phyloP scores from a whole-genome alignment of 2,113 vertebrate genomes.

The Erpornis zantholeuca region DNA sequence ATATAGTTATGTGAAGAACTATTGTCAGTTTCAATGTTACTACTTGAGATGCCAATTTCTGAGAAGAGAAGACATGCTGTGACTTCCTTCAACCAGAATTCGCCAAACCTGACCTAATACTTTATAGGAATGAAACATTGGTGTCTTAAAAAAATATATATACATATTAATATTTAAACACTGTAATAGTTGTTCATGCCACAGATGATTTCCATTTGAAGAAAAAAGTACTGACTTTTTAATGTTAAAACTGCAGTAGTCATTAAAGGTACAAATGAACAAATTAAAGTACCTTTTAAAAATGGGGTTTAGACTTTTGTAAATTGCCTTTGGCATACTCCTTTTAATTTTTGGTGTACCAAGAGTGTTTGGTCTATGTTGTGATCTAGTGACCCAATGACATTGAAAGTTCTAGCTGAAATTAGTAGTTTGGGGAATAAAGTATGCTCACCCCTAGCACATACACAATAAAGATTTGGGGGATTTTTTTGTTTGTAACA shows the following conservation, averaged over 20 bases:
- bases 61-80: constrained; percentile 21
- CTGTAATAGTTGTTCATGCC: constrained; percentile 42
- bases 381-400: neutral
- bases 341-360: neutral
- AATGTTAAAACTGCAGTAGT: constrained; percentile 58
- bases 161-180: constrained; percentile 38
- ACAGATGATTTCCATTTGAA: constrained; percentile 49
- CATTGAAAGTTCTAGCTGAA: constrained; percentile 1
- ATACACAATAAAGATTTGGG: neutral
- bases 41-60: constrained; percentile 66
- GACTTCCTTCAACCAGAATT: constrained; percentile 50
- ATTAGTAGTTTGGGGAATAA: neutral
- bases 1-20: constrained; percentile 27
- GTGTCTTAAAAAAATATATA: constrained; percentile 33
- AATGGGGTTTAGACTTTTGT: constrained; percentile 62
- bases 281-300: constrained; percentile 69
- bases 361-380: neutral
- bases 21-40: constrained; percentile 51
- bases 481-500: neutral
- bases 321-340: constrained; percentile 34
- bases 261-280: constrained; percentile 61
- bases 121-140: constrained; percentile 40
- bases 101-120: constrained; percentile 55
- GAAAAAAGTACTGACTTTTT: constrained; percentile 56
- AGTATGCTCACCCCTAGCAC: neutral